A percentile compares a stretch with the other conserved stretches of the same genome.
Conservation (phyloP, 2,888 invertebrate genomes). For the Caenorhabditis afra region DNA sequence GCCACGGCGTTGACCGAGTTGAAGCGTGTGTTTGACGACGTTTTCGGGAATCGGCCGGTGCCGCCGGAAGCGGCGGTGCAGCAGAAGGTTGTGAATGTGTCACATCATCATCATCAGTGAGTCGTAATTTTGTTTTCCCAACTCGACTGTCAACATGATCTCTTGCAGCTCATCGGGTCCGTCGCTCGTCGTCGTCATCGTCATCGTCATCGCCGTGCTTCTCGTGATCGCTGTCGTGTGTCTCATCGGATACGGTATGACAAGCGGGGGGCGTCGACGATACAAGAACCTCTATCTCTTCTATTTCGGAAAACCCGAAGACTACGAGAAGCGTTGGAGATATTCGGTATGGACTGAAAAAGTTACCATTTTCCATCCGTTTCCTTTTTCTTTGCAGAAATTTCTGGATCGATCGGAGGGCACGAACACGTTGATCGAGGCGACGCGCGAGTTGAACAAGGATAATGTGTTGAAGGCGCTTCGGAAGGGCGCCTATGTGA, state of each 20-base stretch:
- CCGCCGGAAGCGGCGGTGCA: too few species aligned
- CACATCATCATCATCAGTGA: too few species aligned
- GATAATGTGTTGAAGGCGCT: slow-evolving; percentile 2
- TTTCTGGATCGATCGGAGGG: slow-evolving; percentile 12
- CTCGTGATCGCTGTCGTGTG: not conserved
- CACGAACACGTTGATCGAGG: slow-evolving; percentile 5
- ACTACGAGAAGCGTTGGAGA: slow-evolving; percentile 36
- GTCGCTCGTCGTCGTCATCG: not conserved
- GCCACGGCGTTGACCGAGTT: not conserved
- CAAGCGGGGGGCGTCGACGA: not conserved
- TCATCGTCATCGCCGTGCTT: not conserved
- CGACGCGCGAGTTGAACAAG: slow-evolving; percentile 2
- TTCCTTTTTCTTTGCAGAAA: slow-evolving; percentile 19
- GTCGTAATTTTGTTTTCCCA: too few species aligned
- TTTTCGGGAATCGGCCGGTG: not conserved
- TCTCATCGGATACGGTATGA: slow-evolving; percentile 9
- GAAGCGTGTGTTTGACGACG: not conserved
- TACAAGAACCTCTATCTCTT: slow-evolving; percentile 2
- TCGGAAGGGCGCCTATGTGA: slow-evolving; percentile 14
- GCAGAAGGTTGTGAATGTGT: too few species aligned
- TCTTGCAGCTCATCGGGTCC: too few species aligned
- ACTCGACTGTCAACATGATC: too few species aligned
- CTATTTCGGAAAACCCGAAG: slow-evolving; percentile 16
- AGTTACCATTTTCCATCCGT: too few species aligned
- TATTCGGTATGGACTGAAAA: slow-evolving; percentile 25